Evolutionary conservation across 1,140 invertebrate genomes (phyloP), one percentile per base, ranked within the genome.

Genomic region (Ylistrum balloti): DNA sequence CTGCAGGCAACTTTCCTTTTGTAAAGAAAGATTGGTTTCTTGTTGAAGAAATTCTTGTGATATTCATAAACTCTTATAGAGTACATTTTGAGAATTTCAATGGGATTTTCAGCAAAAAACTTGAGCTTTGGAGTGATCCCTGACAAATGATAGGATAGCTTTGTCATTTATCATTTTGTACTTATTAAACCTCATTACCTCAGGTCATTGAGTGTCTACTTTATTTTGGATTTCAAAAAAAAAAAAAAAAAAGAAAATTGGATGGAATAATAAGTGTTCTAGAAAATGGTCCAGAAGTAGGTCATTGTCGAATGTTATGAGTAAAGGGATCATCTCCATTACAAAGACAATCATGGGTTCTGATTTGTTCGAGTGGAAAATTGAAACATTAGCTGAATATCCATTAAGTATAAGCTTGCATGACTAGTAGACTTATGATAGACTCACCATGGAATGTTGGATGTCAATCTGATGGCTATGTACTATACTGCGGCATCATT

Each of bases 401-500:
- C 56, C 56, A 74, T 74, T 74, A 74, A 74, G 56, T n/a, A 74
- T 5, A 17, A 74, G 56, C 56, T 74, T 74, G 56, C 56, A 11
- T 74, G 56, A 74, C 22, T 74, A 74, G 56, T n/a, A 74, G 56
- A 74, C 56, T 74, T 74, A 74, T 28, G 56, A 74, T 74, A n/a
- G 56, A 74, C 56, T 74, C 28, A 74, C 56, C n/a, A 11, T n/a
- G 56, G 56, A 74, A 28, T n/a, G n/a, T 74, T 28, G 56, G 56
- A 74, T 74, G 28, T 5, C 22, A 74, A 74, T 74, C 22, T 28
- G 22, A 74, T n/a, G 56, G 28, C 28, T 74, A 28, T 74, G n/a
- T 28, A n/a, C 56, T n/a, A 74, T 28, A 28, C 28, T 28, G 56
- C 28, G 56, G 56, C 56, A 74, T 74, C n/a, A 17, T 74, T 74